Conservation (phyloP, 2,113 vertebrate species). For the Gallinago media region DNA sequence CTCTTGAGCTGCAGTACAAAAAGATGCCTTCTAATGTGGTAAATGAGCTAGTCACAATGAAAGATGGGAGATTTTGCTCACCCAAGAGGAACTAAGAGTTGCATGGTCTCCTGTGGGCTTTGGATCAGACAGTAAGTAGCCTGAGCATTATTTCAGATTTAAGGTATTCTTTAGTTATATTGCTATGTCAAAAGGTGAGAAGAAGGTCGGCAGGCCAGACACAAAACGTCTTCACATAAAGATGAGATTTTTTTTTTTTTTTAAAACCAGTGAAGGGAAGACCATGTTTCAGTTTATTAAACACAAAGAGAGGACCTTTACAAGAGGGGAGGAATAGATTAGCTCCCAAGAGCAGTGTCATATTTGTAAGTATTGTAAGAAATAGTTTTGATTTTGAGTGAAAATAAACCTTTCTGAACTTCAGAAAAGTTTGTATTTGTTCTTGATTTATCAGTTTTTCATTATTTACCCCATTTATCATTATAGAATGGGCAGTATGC, state of each 20-base stretch:
- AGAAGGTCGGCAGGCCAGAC: not conserved
- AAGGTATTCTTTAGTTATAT: slow-evolving; percentile 1
- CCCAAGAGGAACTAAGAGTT: not conserved
- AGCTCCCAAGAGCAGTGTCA: not conserved
- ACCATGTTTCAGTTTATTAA: not conserved
- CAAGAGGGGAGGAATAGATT: slow-evolving; percentile 5
- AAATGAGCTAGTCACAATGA: slow-evolving; percentile 24
- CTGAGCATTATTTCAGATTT: slow-evolving; percentile 3
- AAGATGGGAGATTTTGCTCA: slow-evolving; percentile 25
- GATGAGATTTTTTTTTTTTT: slow-evolving; percentile 9
- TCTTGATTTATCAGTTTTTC: not conserved
- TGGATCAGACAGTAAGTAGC: not conserved
- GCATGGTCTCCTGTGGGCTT: not conserved
- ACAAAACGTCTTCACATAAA: not conserved
- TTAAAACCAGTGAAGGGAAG: not conserved
- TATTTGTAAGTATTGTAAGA: not conserved
- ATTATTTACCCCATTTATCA: not conserved
- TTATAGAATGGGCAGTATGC: not conserved
- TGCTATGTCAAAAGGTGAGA: slow-evolving; percentile 19
- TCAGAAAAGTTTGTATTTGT: not conserved
- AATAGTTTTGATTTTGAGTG: not conserved
- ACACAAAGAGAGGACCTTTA: not conserved
- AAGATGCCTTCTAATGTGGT: slow-evolving; percentile 3
- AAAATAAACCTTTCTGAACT: slow-evolving; percentile 13
- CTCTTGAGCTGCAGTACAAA: not conserved